Percentiles rank a stretch among this genome's conserved stretches.
These are phyloP conservation scores for Scelioninae gen. 1 DNA, from an alignment of 2,888 invertebrate species.

Conservation along the genomic window DNA sequence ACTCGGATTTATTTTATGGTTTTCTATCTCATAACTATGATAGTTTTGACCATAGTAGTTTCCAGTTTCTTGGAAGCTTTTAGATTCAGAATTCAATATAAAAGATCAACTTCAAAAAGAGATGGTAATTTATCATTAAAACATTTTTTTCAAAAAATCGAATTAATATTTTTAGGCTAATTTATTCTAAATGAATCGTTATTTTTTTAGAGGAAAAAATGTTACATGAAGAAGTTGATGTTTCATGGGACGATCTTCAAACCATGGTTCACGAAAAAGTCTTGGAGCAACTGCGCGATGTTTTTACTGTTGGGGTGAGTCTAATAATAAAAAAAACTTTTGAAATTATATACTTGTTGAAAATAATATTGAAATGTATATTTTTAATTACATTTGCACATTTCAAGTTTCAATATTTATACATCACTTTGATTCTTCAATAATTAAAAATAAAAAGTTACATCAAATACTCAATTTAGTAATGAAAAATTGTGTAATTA, in stretches of 20 bases:
- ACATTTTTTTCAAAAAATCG: not conserved
- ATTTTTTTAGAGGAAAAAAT: conserved; percentile 88
- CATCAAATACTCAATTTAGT: no score
- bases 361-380: no score
- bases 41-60: conserved; percentile 94
- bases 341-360: conserved; percentile 1
- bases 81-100: conserved; percentile 94
- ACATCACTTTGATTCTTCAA: no score
- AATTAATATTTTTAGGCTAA: no score
- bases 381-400: no score
- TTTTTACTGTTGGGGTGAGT: conserved; percentile 85
- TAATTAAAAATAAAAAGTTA: no score
- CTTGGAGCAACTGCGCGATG: conserved; percentile 85
- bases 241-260: conserved; percentile 89
- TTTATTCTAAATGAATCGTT: not conserved
- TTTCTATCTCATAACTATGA: conserved; percentile 95
- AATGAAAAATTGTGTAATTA: conserved; percentile 30
- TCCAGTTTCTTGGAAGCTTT: conserved; percentile 95
- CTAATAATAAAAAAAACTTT: conserved; percentile 2
- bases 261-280: conserved; percentile 86
- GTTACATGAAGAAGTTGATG: conserved; percentile 90
- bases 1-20: conserved; percentile 94
- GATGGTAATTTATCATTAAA: conserved; percentile 86
- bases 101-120: conserved; percentile 90
- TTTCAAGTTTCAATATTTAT: no score